Conservation (phyloP, 2,888 invertebrate species). For the Rotaria macrura region DNA sequence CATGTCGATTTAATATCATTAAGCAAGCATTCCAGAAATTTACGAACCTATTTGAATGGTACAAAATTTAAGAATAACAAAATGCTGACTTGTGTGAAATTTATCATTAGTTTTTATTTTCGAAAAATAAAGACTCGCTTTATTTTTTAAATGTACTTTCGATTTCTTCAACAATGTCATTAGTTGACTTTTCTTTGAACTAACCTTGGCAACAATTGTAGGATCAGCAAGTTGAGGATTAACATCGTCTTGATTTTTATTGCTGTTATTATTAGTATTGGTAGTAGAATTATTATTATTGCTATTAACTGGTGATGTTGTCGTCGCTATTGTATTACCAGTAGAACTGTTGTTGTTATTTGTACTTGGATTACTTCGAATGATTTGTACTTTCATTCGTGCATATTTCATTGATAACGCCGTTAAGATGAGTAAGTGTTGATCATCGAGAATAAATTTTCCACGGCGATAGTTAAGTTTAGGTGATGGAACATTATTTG, state of each 20-base stretch:
- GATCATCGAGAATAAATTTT: conserved; percentile 44
- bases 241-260: neutral
- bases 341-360: neutral
- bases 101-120: too few relatives aligned
- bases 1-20: conserved; percentile 47
- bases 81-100: too few relatives aligned
- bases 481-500: conserved; percentile 42
- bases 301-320: too few relatives aligned
- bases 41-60: conserved; percentile 49
- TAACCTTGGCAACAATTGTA: conserved; percentile 43
- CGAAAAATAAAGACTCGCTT: too few relatives aligned
- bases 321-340: neutral
- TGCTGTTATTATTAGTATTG: conserved; percentile 18
- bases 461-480: conserved; percentile 40
- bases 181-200: too few relatives aligned
- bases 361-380: neutral
- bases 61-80: too few relatives aligned
- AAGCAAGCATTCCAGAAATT: conserved; percentile 48
- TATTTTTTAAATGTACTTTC: too few relatives aligned
- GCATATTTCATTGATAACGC: conserved; percentile 39
- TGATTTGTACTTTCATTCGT: conserved; percentile 40
- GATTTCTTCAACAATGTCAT: too few relatives aligned
- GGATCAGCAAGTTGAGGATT: conserved; percentile 38
- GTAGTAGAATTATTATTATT: too few relatives aligned
- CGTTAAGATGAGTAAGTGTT: conserved; percentile 46